phyloP scores from a whole-genome alignment of 2,797 vertebrate species.

The Sebastiscus albofasciatus region DNA sequence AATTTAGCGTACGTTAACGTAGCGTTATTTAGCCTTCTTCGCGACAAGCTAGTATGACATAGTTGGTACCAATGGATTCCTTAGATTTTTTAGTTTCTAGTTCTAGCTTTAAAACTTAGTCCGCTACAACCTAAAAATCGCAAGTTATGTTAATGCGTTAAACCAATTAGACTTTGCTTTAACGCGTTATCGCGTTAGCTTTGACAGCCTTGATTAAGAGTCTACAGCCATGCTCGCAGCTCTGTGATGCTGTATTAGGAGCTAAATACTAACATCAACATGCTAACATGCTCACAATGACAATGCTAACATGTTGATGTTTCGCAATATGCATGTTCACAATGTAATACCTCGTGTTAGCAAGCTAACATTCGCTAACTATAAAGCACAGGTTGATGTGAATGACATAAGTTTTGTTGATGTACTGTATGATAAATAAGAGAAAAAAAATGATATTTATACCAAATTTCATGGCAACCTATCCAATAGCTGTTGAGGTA shows the following conservation, averaged over 20 bases:
- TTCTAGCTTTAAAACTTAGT: no score
- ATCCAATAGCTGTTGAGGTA: neutral
- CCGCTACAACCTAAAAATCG: no score
- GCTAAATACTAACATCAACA: neutral
- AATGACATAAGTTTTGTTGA: neutral
- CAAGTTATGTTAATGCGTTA: no score
- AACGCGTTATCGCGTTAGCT: no score
- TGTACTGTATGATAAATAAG: neutral
- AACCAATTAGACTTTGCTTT: no score
- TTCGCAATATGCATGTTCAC: neutral
- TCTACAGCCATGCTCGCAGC: neutral
- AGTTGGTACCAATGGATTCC: no score
- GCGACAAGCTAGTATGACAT: no score
- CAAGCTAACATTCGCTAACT: neutral
- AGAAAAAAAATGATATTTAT: neutral
- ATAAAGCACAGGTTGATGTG: neutral
- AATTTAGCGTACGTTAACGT: no score
- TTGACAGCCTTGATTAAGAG: no score
- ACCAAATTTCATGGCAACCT: neutral
- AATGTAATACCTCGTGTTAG: neutral
- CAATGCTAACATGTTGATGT: neutral
- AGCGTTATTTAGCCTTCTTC: no score
- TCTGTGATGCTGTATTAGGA: neutral
- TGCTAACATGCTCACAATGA: neutral
- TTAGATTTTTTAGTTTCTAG: no score